Conservation (phyloP, 53 echinoderm and acorn worm genomes). For the Antedon mediterranea region DNA sequence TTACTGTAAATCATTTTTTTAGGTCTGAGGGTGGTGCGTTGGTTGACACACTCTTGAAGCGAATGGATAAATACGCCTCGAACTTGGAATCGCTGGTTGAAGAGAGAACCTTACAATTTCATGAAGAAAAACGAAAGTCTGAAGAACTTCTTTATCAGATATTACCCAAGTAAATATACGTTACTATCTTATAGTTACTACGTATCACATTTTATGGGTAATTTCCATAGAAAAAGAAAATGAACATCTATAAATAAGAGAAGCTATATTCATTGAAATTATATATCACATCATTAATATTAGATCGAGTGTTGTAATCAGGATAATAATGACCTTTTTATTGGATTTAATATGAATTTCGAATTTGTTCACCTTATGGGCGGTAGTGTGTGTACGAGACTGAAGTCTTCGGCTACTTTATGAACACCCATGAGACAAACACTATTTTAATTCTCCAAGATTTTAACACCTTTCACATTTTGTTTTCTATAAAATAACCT, state of each 20-base stretch:
- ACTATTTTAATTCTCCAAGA: background rate
- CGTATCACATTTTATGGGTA: background rate
- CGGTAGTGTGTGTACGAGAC: background rate
- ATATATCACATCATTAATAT: background rate
- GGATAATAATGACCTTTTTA: background rate
- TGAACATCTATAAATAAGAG: background rate
- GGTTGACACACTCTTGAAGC: conserved; percentile 76
- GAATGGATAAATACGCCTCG: conserved; percentile 96
- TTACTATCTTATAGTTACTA: background rate
- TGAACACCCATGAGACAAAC: background rate
- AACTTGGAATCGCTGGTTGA: conserved; percentile 80
- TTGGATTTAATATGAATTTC: background rate
- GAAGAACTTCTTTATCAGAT: conserved; percentile 96
- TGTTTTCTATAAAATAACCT: background rate
- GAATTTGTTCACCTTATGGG: background rate
- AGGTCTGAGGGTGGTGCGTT: conserved; percentile 23
- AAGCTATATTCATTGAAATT: background rate
- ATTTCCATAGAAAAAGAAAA: background rate
- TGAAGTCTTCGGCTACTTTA: background rate
- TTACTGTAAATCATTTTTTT: too few species aligned
- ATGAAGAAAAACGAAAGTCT: conserved; percentile 93
- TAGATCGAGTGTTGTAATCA: background rate
- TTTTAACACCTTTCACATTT: background rate
- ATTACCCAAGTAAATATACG: conserved; percentile 63
- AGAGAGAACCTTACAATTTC: conserved; percentile 86